Conservation (phyloP, 2,888 invertebrate species). For the Idaea dimidiata region DNA sequence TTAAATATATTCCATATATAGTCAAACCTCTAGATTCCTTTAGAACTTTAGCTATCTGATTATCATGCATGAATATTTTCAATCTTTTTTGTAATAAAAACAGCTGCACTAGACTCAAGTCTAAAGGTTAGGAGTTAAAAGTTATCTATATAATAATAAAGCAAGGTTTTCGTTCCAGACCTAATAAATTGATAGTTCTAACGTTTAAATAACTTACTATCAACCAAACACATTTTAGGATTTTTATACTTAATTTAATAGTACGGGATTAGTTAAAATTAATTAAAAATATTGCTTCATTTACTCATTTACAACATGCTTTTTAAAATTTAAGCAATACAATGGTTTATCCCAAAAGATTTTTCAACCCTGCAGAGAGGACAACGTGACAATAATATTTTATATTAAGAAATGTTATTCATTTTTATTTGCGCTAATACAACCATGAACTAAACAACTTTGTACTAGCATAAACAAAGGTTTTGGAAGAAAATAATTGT, state of each 20-base stretch:
- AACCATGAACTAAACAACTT: too few species aligned
- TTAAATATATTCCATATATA: too few species aligned
- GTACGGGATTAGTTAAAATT: conserved; percentile 1
- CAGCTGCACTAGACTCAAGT: neutral
- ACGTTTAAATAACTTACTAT: neutral
- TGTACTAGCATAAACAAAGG: too few species aligned
- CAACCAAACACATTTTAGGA: neutral
- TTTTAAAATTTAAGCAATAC: neutral
- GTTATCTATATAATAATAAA: neutral
- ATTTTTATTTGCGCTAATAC: too few species aligned
- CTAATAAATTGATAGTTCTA: neutral
- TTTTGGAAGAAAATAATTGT: too few species aligned
- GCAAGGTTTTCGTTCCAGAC: neutral
- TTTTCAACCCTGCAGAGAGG: too few species aligned
- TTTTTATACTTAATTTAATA: neutral
- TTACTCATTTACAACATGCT: neutral
- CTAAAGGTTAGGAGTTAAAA: neutral
- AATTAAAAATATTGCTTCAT: neutral
- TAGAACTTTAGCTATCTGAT: too few species aligned
- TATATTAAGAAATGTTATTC: too few species aligned
- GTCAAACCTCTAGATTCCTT: too few species aligned
- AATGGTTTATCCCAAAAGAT: neutral
- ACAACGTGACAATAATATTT: too few species aligned
- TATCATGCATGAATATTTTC: neutral
- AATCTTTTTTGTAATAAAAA: neutral